These are phyloP conservation scores for Asteroscopus sphinx DNA, from an alignment of 2,888 invertebrate species.

Conservation along the genomic window DNA sequence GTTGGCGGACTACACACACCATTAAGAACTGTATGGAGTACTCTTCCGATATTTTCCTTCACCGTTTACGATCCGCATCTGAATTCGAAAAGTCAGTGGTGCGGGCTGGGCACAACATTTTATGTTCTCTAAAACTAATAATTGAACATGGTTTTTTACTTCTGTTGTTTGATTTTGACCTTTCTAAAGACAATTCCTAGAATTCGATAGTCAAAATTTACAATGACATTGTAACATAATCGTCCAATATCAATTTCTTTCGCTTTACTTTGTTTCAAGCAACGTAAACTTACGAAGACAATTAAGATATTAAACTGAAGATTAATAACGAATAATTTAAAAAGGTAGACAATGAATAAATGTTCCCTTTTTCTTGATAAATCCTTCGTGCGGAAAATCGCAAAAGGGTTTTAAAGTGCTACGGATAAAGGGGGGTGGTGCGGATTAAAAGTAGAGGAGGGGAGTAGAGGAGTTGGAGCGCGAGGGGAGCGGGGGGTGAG, in stretches of 20 bases:
- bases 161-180: neutral
- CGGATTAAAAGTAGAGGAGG: conserved; percentile 81
- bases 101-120: no score
- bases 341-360: conserved; percentile 75
- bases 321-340: conserved; percentile 58
- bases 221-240: conserved; percentile 19
- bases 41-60: no score
- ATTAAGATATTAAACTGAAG: conserved; percentile 58
- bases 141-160: neutral
- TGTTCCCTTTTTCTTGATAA: conserved; percentile 81
- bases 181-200: neutral
- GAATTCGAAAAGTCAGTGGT: no score
- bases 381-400: conserved; percentile 83
- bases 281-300: conserved; percentile 33
- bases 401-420: conserved; percentile 88
- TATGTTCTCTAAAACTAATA: no score
- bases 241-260: conserved; percentile 21
- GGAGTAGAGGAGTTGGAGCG: conserved; percentile 52
- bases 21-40: no score
- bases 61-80: no score
- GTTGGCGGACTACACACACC: no score
- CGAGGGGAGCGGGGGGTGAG: conserved; percentile 67
- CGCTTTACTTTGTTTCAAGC: conserved; percentile 17
- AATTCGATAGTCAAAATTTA: neutral
- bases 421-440: conserved; percentile 75